Conservation (phyloP, 2,797 vertebrate species). For the Acanthurus lineatus region DNA sequence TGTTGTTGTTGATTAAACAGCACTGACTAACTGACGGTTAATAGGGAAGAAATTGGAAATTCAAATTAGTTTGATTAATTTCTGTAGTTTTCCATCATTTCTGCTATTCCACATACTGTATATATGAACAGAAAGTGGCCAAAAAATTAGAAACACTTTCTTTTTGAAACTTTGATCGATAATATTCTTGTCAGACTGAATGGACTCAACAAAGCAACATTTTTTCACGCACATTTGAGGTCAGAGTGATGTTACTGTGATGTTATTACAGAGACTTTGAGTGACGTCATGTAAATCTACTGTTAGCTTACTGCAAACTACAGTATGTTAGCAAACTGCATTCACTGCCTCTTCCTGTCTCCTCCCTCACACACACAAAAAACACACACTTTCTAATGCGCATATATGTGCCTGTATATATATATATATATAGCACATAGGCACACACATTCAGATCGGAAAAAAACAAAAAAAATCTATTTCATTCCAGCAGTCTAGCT, state of each 20-base stretch:
- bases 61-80: too few relatives aligned
- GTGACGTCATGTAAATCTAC: constrained; percentile 54
- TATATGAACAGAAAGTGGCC: neutral
- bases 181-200: too few relatives aligned
- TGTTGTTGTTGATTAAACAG: too few relatives aligned
- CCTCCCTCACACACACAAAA: constrained; percentile 1
- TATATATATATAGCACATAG: constrained; percentile 52
- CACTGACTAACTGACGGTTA: too few relatives aligned
- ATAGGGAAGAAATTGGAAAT: too few relatives aligned
- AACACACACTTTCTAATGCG: constrained; percentile 53
- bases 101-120: neutral
- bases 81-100: too few relatives aligned
- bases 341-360: constrained; percentile 26
- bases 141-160: too few relatives aligned
- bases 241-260: neutral
- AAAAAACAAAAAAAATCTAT: constrained; percentile 21
- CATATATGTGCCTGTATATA: constrained; percentile 30
- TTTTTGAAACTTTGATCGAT: too few relatives aligned
- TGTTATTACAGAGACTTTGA: constrained; percentile 63
- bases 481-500: constrained; percentile 48
- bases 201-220: too few relatives aligned
- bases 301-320: constrained; percentile 47
- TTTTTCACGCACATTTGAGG: neutral
- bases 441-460: constrained; percentile 68
- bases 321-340: constrained; percentile 49